Conservation (phyloP, 2,888 invertebrate species). For the Meliscaeva auricollis region DNA sequence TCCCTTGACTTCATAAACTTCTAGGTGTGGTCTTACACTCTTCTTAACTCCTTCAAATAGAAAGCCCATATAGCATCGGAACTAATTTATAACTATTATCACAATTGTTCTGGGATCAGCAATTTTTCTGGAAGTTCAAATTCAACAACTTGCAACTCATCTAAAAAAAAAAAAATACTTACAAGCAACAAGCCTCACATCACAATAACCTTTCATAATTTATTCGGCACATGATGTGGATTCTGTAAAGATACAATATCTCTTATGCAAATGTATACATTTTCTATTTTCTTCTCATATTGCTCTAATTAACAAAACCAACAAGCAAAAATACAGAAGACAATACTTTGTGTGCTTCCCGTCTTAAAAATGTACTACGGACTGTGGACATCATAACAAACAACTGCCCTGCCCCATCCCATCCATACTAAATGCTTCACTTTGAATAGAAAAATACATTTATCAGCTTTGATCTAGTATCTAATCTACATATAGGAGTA, state of each 20-base stretch:
- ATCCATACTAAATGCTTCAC: neutral
- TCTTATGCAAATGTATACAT: constrained; percentile 30
- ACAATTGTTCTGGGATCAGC: constrained; percentile 14
- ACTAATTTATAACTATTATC: neutral
- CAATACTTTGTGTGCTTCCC: constrained; percentile 42
- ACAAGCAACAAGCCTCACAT: no score
- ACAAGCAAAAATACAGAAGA: constrained; percentile 28
- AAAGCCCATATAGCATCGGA: no score
- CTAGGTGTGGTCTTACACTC: no score
- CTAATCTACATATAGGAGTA: neutral
- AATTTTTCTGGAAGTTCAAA: constrained; percentile 25
- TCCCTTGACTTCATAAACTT: no score
- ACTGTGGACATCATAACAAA: neutral
- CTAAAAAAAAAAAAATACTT: neutral
- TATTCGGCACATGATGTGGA: constrained; percentile 23
- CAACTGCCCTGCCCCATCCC: neutral
- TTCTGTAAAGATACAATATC: constrained; percentile 4
- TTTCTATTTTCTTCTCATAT: constrained; percentile 15
- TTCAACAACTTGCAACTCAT: neutral
- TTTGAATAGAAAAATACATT: constrained; percentile 14
- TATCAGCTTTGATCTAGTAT: constrained; percentile 4
- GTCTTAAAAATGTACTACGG: constrained; percentile 5
- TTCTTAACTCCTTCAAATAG: no score
- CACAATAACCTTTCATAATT: constrained; percentile 29
- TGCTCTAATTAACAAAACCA: constrained; percentile 42